Evolutionary conservation across 2,888 invertebrate genomes (phyloP), one percentile per base, ranked within the genome.

Genomic region (Vandiemenella viatica): DNA sequence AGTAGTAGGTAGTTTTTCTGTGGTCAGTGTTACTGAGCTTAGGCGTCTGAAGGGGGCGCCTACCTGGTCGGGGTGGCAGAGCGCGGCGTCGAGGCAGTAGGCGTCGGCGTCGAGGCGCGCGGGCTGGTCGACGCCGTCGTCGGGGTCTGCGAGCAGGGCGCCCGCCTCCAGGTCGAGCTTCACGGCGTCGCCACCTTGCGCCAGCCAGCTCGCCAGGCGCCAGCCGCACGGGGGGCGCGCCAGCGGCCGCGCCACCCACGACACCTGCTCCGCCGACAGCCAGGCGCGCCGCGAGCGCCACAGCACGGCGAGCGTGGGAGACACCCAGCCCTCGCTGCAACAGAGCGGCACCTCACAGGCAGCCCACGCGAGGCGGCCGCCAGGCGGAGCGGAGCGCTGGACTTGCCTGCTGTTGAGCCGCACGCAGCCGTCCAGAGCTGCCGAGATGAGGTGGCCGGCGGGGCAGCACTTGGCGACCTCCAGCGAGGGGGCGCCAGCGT

Each of bases 331-430:
- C 32, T 32, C n/a, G n/a, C n/a, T n/a, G n/a, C n/a, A n/a, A n/a
- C n/a, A n/a, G n/a, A n/a, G n/a, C n/a, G n/a, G n/a, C n/a, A n/a
- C n/a, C n/a, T n/a, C n/a, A 50, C 15, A 59, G 60, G 49, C 55
- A 60, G 58, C 45, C 60, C 60, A 13, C 60, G 26, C 46, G 60
- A 60, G 4, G 60, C 56, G 1, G 56, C 55, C 6, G 59, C 58
- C 5, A 61, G 51, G 15, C 54, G 55, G 16, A 55, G 57, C 4
- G 60, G 49, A 15, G 56, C 38, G 8, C 38, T 15, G n/a, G 8
- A 17, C 38, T n/a, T 15, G 16, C 38, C 16, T 15, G 15, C 16
- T 15, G 8, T 8, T 8, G 8, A 15, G 8, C 17, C 38, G 38
- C 38, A 17, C 16, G 16, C 16, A 8, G 15, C n/a, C 38, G 17